Evolutionary conservation across 2,113 vertebrate genomes (phyloP).

Genomic region (Suncus etruscus): DNA sequence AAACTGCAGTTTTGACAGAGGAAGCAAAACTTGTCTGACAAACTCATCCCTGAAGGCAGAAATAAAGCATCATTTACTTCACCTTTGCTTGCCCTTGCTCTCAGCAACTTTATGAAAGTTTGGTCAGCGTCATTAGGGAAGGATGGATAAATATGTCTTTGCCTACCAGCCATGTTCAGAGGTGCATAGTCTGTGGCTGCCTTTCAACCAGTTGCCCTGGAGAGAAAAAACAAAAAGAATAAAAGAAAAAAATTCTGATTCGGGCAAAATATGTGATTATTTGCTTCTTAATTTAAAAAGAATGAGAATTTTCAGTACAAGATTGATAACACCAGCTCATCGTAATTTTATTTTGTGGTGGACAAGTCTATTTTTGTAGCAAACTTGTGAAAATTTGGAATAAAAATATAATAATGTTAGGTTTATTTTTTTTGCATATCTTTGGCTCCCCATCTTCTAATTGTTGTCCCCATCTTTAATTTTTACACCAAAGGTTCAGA

Average conservation of each 20-base stretch:
- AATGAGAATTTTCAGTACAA: constrained; percentile 3
- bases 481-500: not conserved
- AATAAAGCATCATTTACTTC: not conserved
- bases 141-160: not conserved
- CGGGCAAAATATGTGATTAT: not conserved
- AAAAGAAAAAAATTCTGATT: not conserved
- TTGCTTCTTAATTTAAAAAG: constrained; percentile 58
- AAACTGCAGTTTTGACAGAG: constrained; percentile 8
- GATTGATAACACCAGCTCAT: constrained; percentile 29
- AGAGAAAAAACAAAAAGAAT: not conserved
- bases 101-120: constrained; percentile 35
- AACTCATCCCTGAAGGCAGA: constrained; percentile 24
- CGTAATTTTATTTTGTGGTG: constrained; percentile 55
- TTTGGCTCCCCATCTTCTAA: not conserved
- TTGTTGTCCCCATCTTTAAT: not conserved
- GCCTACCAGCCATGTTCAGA: not conserved
- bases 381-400: not conserved
- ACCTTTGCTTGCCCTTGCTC: constrained; percentile 52
- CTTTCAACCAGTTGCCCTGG: constrained; percentile 14
- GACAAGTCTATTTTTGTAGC: constrained; percentile 29
- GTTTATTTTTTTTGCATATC: constrained; percentile 33
- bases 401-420: not conserved
- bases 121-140: constrained; percentile 20
- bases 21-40: not conserved
- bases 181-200: not conserved